Conservation (phyloP, 2,888 invertebrate species). For the Folsomia manolachei region DNA sequence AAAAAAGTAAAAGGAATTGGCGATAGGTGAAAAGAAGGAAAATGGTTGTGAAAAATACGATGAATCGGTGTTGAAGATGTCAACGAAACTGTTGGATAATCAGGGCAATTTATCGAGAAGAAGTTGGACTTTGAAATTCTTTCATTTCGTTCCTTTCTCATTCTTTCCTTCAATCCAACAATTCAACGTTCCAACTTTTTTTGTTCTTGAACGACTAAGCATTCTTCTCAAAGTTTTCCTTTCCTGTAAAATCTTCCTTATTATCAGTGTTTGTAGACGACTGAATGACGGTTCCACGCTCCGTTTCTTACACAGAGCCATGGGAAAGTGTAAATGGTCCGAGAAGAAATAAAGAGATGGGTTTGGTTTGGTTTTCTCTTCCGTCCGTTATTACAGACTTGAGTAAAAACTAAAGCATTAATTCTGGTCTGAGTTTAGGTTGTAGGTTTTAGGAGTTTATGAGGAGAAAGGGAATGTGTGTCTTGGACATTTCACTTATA, state of each 20-base stretch:
- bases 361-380: background rate
- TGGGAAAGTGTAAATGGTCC: slow-evolving; percentile 7
- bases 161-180: background rate
- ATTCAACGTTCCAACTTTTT: background rate
- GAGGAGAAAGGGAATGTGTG: slow-evolving; percentile 19
- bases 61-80: background rate
- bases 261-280: background rate
- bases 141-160: background rate
- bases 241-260: background rate
- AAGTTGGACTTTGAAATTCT: background rate
- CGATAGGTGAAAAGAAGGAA: background rate
- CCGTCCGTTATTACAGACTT: background rate
- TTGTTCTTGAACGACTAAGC: background rate
- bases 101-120: slow-evolving; percentile 4
- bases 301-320: background rate
- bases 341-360: slow-evolving; percentile 9
- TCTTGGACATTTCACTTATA: slow-evolving; percentile 30
- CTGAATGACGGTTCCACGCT: background rate
- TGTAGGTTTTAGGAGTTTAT: slow-evolving; percentile 19
- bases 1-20: too few relatives aligned
- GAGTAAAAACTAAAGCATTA: background rate
- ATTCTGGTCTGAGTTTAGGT: too few relatives aligned
- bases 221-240: slow-evolving; percentile 3
- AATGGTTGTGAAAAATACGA: background rate
- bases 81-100: background rate